Evolutionary conservation across 2,113 vertebrate genomes (phyloP).

Genomic region (Gulo gulo): DNA sequence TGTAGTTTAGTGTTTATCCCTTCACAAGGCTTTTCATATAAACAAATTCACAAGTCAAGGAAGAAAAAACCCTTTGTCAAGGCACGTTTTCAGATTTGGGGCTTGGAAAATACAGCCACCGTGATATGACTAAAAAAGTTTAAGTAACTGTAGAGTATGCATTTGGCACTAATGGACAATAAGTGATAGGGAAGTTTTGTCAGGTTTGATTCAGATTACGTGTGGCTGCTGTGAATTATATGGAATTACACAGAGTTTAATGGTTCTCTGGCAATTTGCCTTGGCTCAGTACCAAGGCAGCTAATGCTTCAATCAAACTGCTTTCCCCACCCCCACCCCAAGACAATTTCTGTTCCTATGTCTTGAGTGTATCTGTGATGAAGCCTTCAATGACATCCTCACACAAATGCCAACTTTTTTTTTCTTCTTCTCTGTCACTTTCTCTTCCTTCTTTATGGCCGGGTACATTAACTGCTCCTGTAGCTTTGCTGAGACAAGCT

Average conservation of each 20-base stretch:
- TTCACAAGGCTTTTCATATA: constrained; percentile 47
- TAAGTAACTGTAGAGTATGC: constrained; percentile 16
- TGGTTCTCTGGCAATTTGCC: constrained; percentile 73
- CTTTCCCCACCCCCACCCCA: constrained; percentile 25
- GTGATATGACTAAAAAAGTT: constrained; percentile 7
- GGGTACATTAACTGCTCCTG: neutral
- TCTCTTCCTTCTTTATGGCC: neutral
- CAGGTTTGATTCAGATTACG: constrained; percentile 73
- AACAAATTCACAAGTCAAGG: constrained; percentile 46
- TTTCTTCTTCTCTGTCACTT: neutral
- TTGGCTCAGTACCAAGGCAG: constrained; percentile 59
- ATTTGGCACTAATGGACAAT: constrained; percentile 54
- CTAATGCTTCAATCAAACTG: constrained; percentile 69
- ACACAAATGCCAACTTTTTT: neutral
- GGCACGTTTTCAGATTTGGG: constrained; percentile 12
- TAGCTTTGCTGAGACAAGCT: constrained; percentile 24
- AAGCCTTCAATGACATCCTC: constrained; percentile 55
- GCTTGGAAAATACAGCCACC: constrained; percentile 28
- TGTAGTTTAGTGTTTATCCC: constrained; percentile 9
- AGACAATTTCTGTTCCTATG: constrained; percentile 43
- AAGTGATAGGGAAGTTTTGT: constrained; percentile 62
- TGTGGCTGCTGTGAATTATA: constrained; percentile 72
- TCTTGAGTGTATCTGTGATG: constrained; percentile 45
- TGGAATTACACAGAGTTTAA: constrained; percentile 69
- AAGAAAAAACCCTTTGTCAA: constrained; percentile 24